Base-by-base conservation (phyloP, 2,888 invertebrate genomes). In the Diploptera punctata region DNA sequence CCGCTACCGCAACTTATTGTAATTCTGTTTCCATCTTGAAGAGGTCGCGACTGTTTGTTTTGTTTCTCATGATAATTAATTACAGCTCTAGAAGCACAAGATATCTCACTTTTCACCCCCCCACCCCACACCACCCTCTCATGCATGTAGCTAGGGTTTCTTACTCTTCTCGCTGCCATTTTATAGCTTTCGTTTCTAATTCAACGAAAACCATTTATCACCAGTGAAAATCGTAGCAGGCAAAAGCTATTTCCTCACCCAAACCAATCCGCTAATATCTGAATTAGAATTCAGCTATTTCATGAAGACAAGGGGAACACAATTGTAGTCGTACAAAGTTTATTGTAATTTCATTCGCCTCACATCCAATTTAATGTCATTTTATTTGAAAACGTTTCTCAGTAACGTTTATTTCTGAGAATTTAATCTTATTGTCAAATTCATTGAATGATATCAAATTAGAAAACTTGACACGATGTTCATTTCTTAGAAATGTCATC, bases 21-120 rank as follows among this genome's bases (percentile, higher is more conserved):
- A 10, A 47, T 65, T 65, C 65, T 44, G n/a, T 29, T 57, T 29
- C 57, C 57, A 31, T 65, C 65, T 65, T 60, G 13, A 60, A 60
- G 60, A 60, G 31, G 54, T 54, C 24, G 54, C 10, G 2, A 21
- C 7, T 19, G 54, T 31, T 73, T 69, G 72, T 62, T 69, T 72
- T 72, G 72, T 72, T 72, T 68, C 52, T 57, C 72, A 57, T 73
- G 68, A 61, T 71, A 73, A 73, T 73, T 73, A 71, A 73, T 71
- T 73, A 73, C 73, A 68, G 52, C 68, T 61, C 68, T 49, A 62
- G 18, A 38, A 43, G 44, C 61, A 44, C 62, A 26, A 60, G 62
- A 71, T 67, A 73, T 67, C 68, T 73, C 73, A 73, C 73, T 73
- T 73, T 73, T 73, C 73, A 67, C 49, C 62, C 65, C 24, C 61